Evolutionary conservation across 2,797 vertebrate species (phyloP).

Genomic region (Capromys pilorides): DNA sequence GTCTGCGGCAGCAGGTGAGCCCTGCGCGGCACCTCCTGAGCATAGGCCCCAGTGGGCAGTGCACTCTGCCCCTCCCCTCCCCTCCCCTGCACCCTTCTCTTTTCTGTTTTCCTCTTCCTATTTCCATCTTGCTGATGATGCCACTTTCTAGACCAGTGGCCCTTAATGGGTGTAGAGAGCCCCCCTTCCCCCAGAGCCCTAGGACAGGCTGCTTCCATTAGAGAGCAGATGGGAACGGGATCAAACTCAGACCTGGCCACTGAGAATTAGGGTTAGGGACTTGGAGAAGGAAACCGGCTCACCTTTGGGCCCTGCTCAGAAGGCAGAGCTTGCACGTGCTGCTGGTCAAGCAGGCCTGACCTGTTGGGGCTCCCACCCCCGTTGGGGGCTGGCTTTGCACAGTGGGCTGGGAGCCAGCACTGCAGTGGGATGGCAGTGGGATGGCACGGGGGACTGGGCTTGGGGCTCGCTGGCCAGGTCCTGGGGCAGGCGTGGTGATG

Average conservation of each 20-base stretch:
- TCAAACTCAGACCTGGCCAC: background rate
- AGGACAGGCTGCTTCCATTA: background rate
- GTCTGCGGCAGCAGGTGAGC: constrained; percentile 85
- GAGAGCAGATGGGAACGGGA: background rate
- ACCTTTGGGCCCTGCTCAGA: background rate
- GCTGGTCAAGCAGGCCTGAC: background rate
- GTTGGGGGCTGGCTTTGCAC: background rate
- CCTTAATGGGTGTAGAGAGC: background rate
- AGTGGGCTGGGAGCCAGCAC: too few relatives aligned
- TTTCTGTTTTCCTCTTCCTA: background rate
- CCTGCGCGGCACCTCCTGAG: fast-evolving
- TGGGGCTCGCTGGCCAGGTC: background rate
- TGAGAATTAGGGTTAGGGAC: background rate
- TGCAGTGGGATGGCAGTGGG: background rate
- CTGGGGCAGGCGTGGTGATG: background rate
- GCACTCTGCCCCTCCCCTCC: background rate
- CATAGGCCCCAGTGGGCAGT: background rate
- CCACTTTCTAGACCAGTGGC: background rate
- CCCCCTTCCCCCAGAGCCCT: background rate
- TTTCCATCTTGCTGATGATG: background rate
- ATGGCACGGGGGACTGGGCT: background rate
- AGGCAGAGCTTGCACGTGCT: background rate
- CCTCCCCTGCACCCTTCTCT: background rate
- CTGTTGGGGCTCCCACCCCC: background rate
- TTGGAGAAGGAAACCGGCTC: background rate